Evolutionary conservation across 2,113 vertebrate genomes (phyloP), one percentile per base, ranked within the genome.

Genomic region (Sorex fumeus): DNA sequence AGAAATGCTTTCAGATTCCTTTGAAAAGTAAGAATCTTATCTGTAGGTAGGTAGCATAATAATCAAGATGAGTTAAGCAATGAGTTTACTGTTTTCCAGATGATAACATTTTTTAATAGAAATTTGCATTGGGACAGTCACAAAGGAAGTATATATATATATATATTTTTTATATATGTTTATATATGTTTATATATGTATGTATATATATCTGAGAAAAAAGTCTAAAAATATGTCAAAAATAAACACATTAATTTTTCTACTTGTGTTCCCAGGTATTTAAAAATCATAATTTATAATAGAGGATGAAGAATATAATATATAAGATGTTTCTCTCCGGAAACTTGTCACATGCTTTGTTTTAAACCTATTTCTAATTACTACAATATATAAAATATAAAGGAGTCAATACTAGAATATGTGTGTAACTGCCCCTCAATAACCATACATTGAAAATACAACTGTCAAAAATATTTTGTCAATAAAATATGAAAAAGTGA

Each of bases 401-500:
- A 81, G 18, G 43, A 43, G 32, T 47, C 25, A 25, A 84, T 67
- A 71, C 1, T 27, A 7, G 85, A 87, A 36, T 1, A 21, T 74
- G 60, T 45, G 50, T 71, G 71, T 76, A 57, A 87, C 88, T 64
- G 32, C 18, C 81, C 28, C 45, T 84, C 1, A 1, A 25, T 84
- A 94, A 81, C 5, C 30, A 88, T 32, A 34, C 12, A 40, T 88
- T 71, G 27, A 16, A 3, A 90, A 16, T 32, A 8, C 21, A 80
- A 28, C 30, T 84, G 40, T 90, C 76, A 72, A 71, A 5, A 32
- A 57, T 81, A 87, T 74, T 96, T 15, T n/a, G 50, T 69, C 21
- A 64, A n/a, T 85, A 43, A 92, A 93, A 83, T 81, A 93, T 23
- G 30, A 30, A 84, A 93, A 95, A 85, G 28, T 57, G 84, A 76